Conservation (phyloP, 2,888 invertebrate genomes). For the Volucella inflata region DNA sequence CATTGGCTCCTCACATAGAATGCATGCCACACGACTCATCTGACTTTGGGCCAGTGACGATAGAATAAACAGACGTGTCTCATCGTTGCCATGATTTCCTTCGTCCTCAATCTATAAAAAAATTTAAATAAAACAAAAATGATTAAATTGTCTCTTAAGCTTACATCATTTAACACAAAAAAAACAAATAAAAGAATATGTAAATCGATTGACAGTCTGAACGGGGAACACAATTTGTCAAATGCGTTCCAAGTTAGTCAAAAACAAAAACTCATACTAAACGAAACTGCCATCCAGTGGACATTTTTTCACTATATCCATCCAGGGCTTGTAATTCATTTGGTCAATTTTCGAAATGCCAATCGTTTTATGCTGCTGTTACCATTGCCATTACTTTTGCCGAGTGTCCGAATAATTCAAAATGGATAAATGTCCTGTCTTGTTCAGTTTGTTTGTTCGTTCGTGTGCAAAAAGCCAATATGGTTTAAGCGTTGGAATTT, state of each 20-base stretch:
- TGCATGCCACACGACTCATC: constrained; percentile 93
- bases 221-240: neutral
- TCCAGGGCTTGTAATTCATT: constrained; percentile 53
- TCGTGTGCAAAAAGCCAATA: constrained; percentile 56
- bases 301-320: constrained; percentile 21
- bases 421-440: constrained; percentile 68
- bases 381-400: constrained; percentile 49
- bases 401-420: constrained; percentile 69
- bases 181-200: constrained; percentile 41
- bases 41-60: constrained; percentile 96
- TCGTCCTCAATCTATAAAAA: constrained; percentile 97
- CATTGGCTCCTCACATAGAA: constrained; percentile 94
- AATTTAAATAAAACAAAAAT: constrained; percentile 60
- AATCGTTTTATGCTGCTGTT: constrained; percentile 46
- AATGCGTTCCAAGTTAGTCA: neutral
- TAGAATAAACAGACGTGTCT: constrained; percentile 97
- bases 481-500: constrained; percentile 37
- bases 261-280: constrained; percentile 15
- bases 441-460: constrained; percentile 8
- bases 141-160: constrained; percentile 20
- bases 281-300: constrained; percentile 28
- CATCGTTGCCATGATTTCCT: constrained; percentile 99
- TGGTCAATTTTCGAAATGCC: constrained; percentile 68
- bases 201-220: constrained; percentile 26
- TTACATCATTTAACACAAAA: constrained; percentile 34